Percentiles rank a stretch among this genome's conserved stretches.
These are phyloP conservation scores for Ectemnius continuus DNA, from an alignment of 2,888 invertebrate genomes.

Conservation along the genomic window DNA sequence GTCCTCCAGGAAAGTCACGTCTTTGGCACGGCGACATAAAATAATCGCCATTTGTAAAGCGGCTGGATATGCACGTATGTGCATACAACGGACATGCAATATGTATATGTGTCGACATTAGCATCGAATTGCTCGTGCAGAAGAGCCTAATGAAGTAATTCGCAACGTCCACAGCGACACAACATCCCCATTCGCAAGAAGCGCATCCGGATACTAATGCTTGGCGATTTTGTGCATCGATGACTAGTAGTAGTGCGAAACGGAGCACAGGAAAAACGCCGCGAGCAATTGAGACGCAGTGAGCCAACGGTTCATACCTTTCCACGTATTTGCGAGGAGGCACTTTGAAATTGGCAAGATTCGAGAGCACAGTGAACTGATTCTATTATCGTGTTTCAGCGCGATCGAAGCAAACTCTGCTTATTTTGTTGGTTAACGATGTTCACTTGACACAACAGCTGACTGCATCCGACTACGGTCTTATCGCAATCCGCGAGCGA, in stretches of 20 bases:
- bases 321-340: constrained; percentile 16
- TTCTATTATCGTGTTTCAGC: constrained; percentile 11
- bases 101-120: constrained; percentile 22
- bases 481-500: constrained; percentile 19
- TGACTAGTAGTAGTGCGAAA: constrained; percentile 48
- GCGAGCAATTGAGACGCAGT: constrained; percentile 5
- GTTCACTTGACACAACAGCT: constrained; percentile 66
- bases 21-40: constrained; percentile 24
- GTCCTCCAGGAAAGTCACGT: background rate
- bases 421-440: constrained; percentile 64
- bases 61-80: constrained; percentile 21
- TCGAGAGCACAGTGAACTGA: constrained; percentile 11
- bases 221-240: constrained; percentile 33
- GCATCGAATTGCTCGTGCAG: constrained; percentile 14
- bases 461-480: constrained; percentile 48
- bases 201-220: constrained; percentile 10
- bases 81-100: constrained; percentile 18
- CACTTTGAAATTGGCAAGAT: constrained; percentile 14
- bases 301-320: constrained; percentile 36
- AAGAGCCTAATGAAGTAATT: constrained; percentile 7
- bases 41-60: constrained; percentile 51
- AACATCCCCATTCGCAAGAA: background rate
- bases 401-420: constrained; percentile 41
- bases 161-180: too few species aligned
- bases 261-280: constrained; percentile 20